Evolutionary conservation across 2,113 vertebrate species (phyloP), one percentile per base, ranked within the genome.

Genomic region (Pipra filicauda): DNA sequence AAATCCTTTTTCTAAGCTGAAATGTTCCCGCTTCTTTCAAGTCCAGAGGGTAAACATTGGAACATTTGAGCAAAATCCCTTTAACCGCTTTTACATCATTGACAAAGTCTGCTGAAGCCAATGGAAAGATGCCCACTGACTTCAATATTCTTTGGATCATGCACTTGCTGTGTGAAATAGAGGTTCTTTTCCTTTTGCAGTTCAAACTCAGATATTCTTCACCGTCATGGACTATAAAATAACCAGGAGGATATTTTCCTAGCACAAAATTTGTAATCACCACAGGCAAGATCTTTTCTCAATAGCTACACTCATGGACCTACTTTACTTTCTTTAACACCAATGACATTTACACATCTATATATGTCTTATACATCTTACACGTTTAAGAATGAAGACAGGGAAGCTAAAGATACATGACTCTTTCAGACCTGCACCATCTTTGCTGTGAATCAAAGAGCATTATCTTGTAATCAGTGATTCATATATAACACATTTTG

Each of bases 1-100:
- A 2, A 41, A 37, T 59, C 9, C 2, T 80, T 49, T 85, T 83
- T 54, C 48, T 89, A 19, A 19, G 35, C 37, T 91, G 28, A 84
- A 59, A 49, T 78, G 58, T 91, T 91, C 76, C 72, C 51, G 18
- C 43, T 44, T 9, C 67, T 80, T 73, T 93, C 22, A 46, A 52
- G 49, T 73, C 65, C 52, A 91, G 57, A 92, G 64, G 15, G 13
- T 65, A 92, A 93, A 82, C 74, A 82, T 65, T 66, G 84, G 81
- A 89, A 93, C 57, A 73, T 95, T 85, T 91, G 46, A 93, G 35
- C 43, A 89, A 93, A 94, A 88, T 75, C 55, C 22, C 23, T 86
- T 83, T 76, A 92, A 88, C 57, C 30, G 44, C 59, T 95, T 96
- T 84, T 83, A 83, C 65, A 72, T 94, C 43, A 78, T 41, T 84